Evolutionary conservation across 2,113 vertebrate species (phyloP).

Genomic region (Tautogolabrus adspersus): DNA sequence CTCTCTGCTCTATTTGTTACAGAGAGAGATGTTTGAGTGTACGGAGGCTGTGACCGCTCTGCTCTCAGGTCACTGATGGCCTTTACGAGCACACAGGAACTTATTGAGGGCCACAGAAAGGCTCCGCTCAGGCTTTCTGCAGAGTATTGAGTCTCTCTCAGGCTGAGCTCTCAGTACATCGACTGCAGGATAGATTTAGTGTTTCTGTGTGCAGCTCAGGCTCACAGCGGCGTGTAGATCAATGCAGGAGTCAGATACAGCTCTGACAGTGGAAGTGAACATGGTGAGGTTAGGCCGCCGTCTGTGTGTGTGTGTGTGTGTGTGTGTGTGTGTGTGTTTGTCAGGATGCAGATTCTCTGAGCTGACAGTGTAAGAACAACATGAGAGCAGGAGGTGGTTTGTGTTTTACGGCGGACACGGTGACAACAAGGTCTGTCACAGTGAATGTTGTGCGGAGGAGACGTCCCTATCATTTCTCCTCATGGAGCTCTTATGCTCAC

Average conservation of each 20-base stretch:
- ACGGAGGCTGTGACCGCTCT: conserved; percentile 1
- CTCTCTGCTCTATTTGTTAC: background rate
- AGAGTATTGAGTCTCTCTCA: conserved; percentile 39
- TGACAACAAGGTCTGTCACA: conserved; percentile 1
- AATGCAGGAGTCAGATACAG: conserved; percentile 56
- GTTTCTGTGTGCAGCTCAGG: conserved; percentile 34
- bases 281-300: conserved; percentile 16
- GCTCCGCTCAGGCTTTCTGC: conserved; percentile 39
- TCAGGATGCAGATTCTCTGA: background rate
- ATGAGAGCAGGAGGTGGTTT: background rate
- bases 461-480: too few relatives aligned
- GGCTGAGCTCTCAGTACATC: conserved; percentile 53
- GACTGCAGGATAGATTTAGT: conserved; percentile 69
- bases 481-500: too few relatives aligned
- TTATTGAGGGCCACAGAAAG: conserved; percentile 44
- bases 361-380: background rate
- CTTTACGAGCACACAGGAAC: conserved; percentile 41
- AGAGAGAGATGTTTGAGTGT: background rate
- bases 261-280: conserved; percentile 9
- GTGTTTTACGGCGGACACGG: background rate
- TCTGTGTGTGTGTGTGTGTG: background rate
- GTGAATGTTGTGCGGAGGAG: background rate
- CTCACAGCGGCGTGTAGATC: conserved; percentile 57
- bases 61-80: conserved; percentile 31
- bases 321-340: background rate